Evolutionary conservation across 2,888 invertebrate genomes (phyloP), one percentile per base, ranked within the genome.

Genomic region (Scrobipalpa atriplicella): DNA sequence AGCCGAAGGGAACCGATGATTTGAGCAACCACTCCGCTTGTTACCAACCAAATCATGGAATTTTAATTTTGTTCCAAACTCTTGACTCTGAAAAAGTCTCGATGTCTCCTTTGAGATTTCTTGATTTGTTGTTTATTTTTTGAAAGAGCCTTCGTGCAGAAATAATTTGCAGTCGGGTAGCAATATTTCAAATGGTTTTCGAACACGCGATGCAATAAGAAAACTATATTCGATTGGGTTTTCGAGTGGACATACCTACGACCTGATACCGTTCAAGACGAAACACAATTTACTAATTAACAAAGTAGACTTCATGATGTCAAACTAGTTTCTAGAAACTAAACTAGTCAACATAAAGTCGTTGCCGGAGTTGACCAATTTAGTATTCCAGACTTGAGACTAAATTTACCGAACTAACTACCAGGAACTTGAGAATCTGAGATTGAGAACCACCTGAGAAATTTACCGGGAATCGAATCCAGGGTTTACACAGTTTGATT

Each of bases 41-140:
- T 79, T 79, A 73, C 76, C 71, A 38, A 75, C 71, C 76, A 80
- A 83, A 84, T 84, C 84, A 82, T 78, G 82, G 81, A 79, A 80
- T 85, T 86, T 86, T 85, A 87, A 89, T 85, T 83, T 82, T 76
- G 86, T 87, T 87, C 83, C 81, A 83, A 83, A 85, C 77, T 80
- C 77, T 66, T 67, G 70, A 47, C 73, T 71, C 73, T 64, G 39
- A 67, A 51, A 73, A 75, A 76, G 74, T 75, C 73, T 65, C 67
- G 72, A 72, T 70, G 69, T 68, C 71, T 72, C 73, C 71, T 75
- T 75, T 68, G 75, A 72, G 73, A 71, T 69, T 69, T 66, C 69
- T 72, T 72, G 75, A 71, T 73, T 73, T 21, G 19, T 41, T 16
- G 39, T 16, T 58, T 29, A 11, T 36, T 10, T 39, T 60, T 39